phyloP scores from a whole-genome alignment of 2,113 vertebrate species.

The Labeo catla region DNA sequence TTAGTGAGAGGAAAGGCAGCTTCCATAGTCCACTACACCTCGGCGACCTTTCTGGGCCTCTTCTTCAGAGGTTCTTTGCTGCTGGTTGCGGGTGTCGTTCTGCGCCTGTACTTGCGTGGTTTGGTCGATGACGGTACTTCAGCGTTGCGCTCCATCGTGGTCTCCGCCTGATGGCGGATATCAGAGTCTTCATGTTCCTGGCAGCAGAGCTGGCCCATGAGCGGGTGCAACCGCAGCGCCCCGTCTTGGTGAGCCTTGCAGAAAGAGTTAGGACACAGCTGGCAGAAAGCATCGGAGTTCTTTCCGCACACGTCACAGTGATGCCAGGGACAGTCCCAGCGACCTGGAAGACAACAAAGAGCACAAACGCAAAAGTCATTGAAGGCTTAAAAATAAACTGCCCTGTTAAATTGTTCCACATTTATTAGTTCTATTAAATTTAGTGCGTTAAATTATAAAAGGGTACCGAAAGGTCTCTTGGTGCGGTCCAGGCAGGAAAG shows the following conservation, averaged over 20 bases:
- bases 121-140: not conserved
- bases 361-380: not conserved
- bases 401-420: too few relatives aligned
- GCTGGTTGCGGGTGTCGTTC: not conserved
- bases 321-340: conserved; percentile 99
- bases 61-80: conserved; percentile 37
- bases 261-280: conserved; percentile 96
- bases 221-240: conserved; percentile 74
- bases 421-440: too few relatives aligned
- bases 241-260: conserved; percentile 93
- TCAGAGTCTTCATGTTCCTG: conserved; percentile 87
- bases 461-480: conserved; percentile 95
- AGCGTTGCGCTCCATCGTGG: not conserved
- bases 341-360: conserved; percentile 76
- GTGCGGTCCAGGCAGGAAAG: conserved; percentile 91
- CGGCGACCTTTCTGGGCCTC: conserved; percentile 54
- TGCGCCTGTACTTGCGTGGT: conserved; percentile 44
- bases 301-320: conserved; percentile 97
- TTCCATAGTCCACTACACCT: conserved; percentile 43
- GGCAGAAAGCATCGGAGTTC: conserved; percentile 89
- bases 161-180: conserved; percentile 64
- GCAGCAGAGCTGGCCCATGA: conserved; percentile 85
- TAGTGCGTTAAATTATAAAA: too few relatives aligned
- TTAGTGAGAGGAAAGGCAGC: conserved; percentile 39
- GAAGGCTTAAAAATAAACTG: too few relatives aligned